Base-by-base conservation (phyloP, 2,113 vertebrate species). In the Calonectris borealis region DNA sequence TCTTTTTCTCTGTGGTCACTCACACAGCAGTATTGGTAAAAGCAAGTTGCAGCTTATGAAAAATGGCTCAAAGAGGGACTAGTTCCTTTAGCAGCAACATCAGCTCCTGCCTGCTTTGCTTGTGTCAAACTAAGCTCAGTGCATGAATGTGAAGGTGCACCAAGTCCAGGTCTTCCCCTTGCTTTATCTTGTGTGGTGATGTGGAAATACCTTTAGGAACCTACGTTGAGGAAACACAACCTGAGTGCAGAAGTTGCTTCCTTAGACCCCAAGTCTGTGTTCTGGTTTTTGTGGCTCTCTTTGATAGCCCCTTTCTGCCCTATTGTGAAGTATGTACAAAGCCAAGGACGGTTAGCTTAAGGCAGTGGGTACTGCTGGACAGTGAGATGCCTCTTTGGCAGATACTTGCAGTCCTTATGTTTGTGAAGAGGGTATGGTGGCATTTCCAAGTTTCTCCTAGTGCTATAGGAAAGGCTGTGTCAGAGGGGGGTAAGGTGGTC, bases 171-270 rank as follows among this genome's bases (percentile, higher is more conserved):
- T 40, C 31, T 81, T 61, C 29, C 46, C 40, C 19, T 52, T 52
- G 27, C 16, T 52, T 81, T 86, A 11, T 61, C 10, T 75, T 61
- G 61, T 62, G 40, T 32, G 26, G n/a, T 22, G 20, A 42, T 76
- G 40, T 49, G 21, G 31, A 49, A 55, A 55, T 42, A 14, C 17
- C 19, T 78, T 49, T 42, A 78, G 75, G 26, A 69, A 44, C 11
- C 19, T 29, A 10, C 0, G 1, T 26, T 0, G 0, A 52, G 22
- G 32, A 90, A 73, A 55, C 2, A 4, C 36, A 85, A 29, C 15
- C 10, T 21, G 10, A 20, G 9, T 17, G 54, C 40, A 61, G 29
- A 55, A 72, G 6, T 12, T 82, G 2, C 29, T 82, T 4, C 22
- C 6, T 77, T 51, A 25, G 51, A 46, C 64, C 38, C 20, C 19